These are phyloP conservation scores for Tretioscincus oriximinensis DNA, from an alignment of 2,113 vertebrate genomes.

Conservation along the genomic window DNA sequence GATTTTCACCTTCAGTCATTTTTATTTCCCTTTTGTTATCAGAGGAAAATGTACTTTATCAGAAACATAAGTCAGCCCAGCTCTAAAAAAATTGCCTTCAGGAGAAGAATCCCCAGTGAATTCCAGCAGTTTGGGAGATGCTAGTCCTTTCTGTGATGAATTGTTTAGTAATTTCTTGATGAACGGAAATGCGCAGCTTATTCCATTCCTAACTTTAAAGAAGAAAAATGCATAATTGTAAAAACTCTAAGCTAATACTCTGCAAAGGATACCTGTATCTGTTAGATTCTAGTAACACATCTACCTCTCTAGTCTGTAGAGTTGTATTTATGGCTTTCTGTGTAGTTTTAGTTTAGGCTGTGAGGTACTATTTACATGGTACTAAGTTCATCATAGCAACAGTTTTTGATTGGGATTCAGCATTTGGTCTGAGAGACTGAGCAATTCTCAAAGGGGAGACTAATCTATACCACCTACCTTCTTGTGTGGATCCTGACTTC, in stretches of 20 bases:
- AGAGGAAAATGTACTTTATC: constrained; percentile 40
- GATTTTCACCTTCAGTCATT: background rate
- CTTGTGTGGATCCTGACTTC: background rate
- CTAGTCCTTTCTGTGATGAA: background rate
- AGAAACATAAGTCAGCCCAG: constrained; percentile 5
- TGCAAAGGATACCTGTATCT: background rate
- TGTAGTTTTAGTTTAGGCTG: background rate
- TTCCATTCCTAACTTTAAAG: constrained; percentile 4
- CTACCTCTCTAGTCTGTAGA: background rate
- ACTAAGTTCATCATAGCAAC: background rate
- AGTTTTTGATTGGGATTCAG: background rate
- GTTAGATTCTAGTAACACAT: background rate
- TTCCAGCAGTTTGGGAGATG: background rate
- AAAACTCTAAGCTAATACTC: background rate
- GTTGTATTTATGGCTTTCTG: background rate
- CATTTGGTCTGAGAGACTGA: background rate
- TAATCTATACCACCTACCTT: background rate
- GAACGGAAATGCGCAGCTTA: background rate
- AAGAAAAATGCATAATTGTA: background rate
- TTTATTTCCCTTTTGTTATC: constrained; percentile 8
- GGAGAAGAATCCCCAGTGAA: constrained; percentile 15
- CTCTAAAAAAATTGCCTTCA: background rate
- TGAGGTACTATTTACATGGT: background rate
- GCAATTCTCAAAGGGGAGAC: background rate
- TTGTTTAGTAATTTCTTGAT: constrained; percentile 3